Evolutionary conservation across 2,113 vertebrate genomes (phyloP), one percentile per base, ranked within the genome.

Genomic region (Paramisgurnus dabryanus): DNA sequence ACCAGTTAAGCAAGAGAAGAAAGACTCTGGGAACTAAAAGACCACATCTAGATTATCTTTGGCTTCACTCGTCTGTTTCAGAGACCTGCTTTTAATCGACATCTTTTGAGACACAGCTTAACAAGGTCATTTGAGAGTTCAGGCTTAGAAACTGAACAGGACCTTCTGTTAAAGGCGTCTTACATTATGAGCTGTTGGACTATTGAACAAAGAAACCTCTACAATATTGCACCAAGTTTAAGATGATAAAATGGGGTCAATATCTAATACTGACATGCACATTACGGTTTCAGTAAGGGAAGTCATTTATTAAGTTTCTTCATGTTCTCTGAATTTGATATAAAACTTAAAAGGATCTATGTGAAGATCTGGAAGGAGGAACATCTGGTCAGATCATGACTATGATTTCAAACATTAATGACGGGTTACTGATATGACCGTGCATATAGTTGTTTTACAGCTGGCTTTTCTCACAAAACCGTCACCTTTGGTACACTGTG

Each of bases 41-140:
- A 58, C 58, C 72, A 74, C 49, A 7, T 41, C 34, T 75, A 58
- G 40, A 67, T 57, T 71, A 34, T 53, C 67, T 80, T 83, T 80
- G 76, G 47, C 50, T 58, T 72, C 67, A 18, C n/a, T 53, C 39
- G 73, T 40, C 58, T 39, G 18, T 64, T 63, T 63, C 4, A 75
- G n/a, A 17, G 58, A 75, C 41, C 18, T 75, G 58, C 4, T 63
- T 75, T 75, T 49, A 75, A 34, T 75, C 72, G 41, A 75, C 50
- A 11, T 55, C 65, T 76, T 50, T 53, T 53, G 57, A 80, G 55
- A 49, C 50, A 47, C 15, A 41, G 41, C 50, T 72, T 73, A 22
- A 58, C 39, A 69, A 74, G 34, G 70, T 60, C 60, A 8, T 49
- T 66, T 61, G 69, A 71, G 17, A 64, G 73, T 68, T 61, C 53